Base-by-base conservation (phyloP, 2,113 vertebrate genomes). In the Oophaga pumilio region DNA sequence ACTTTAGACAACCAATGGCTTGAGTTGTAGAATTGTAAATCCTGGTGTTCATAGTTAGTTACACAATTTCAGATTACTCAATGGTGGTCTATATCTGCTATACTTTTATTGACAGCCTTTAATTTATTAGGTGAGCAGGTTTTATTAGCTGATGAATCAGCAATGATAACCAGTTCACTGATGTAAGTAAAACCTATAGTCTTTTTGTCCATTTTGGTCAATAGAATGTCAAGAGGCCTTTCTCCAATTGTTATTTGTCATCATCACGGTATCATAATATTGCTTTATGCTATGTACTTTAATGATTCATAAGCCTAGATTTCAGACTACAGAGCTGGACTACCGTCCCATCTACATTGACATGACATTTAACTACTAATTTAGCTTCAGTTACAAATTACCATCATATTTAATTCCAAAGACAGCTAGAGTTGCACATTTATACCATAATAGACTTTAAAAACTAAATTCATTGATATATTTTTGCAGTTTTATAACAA, bases 391-490 rank as follows among this genome's bases (percentile, higher is more conserved):
- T 68, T 5, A 12, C 13, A 22, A 82, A 68, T 66, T 69, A 69
- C 17, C 6, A 50, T 52, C 9, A 8, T 82, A 69, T 69, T 50
- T n/a, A 26, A 69, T 83, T 69, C 56, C 74, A 77, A 77, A 86
- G 43, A 86, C 64, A 77, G 43, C 57, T 66, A 66, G 24, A 64
- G 50, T 86, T 77, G 73, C 74, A 86, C 84, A 86, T 28, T 52
- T 49, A 52, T 68, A 77, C 52, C 50, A 53, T 24, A 33, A 53
- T 77, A 26, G 20, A 85, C 9, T 66, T 77, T 52, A 62, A 13
- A 64, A n/a, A 50, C 7, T n/a, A 66, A 82, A 66, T 82, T 13
- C 8, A 14, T 52, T 57, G 22, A 24, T 73, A 79, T 82, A 52
- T 73, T 53, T 83, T 49, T 74, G 4, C 57, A 76, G 59, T 76